Conservation (phyloP, 2,113 vertebrate genomes). For the Petrocephalus microphthalmus region DNA sequence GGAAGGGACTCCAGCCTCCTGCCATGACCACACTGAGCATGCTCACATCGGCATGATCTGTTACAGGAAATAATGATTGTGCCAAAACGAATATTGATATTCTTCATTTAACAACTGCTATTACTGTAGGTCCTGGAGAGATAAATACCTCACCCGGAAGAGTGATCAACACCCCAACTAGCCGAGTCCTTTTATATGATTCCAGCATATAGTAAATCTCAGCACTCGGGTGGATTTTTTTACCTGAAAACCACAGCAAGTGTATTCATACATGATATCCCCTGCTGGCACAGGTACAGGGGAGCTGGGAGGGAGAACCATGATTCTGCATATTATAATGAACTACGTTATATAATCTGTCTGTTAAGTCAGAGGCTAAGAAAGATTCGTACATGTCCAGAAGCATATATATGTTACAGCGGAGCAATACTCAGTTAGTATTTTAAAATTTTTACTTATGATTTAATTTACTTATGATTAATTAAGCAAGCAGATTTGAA, state of each 20-base stretch:
- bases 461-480: not conserved
- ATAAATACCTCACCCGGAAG: not conserved
- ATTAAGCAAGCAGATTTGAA: not conserved
- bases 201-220: not conserved
- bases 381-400: not conserved
- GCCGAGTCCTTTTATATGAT: not conserved
- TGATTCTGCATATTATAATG: not conserved
- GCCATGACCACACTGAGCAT: not conserved
- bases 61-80: constrained; percentile 50
- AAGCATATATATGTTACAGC: not conserved
- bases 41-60: constrained; percentile 42
- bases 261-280: not conserved
- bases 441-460: not conserved
- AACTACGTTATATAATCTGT: not conserved
- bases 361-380: not conserved
- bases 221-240: not conserved
- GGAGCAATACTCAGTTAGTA: not conserved
- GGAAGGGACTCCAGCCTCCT: not conserved
- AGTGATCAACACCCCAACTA: not conserved
- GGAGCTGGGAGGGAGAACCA: not conserved
- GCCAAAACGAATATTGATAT: constrained; percentile 39
- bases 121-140: constrained; percentile 21
- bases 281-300: not conserved
- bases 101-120: constrained; percentile 33
- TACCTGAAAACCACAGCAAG: not conserved